Conservation (phyloP, 1,140 invertebrate species). For the Drosophila nigrodunni region DNA sequence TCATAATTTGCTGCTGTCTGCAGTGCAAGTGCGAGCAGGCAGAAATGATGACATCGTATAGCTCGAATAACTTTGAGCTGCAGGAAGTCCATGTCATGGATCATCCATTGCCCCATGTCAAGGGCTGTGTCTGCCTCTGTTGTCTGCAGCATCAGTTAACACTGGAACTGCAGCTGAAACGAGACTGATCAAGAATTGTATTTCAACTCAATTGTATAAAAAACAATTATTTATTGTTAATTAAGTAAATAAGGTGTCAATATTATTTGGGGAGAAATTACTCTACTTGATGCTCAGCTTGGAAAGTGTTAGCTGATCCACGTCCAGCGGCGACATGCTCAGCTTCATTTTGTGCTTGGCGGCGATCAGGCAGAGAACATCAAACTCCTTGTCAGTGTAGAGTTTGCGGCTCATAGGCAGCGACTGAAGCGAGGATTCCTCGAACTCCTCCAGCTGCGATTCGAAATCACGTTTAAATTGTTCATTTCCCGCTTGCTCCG, state of each 20-base stretch:
- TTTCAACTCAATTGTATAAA: constrained; percentile 20
- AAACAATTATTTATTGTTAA: neutral
- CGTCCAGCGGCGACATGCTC: constrained; percentile 44
- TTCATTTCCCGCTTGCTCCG: neutral
- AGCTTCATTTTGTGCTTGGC: constrained; percentile 45
- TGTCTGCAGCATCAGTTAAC: constrained; percentile 58
- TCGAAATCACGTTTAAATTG: constrained; percentile 35
- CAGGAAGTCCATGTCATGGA: constrained; percentile 54
- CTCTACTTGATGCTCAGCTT: constrained; percentile 43
- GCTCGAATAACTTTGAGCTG: constrained; percentile 45
- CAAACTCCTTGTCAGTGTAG: constrained; percentile 40
- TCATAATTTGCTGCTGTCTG: constrained; percentile 46
- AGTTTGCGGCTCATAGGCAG: constrained; percentile 38
- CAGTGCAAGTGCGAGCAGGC: constrained; percentile 57
- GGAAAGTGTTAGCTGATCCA: constrained; percentile 45
- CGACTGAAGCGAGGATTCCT: neutral
- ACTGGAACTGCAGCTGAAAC: constrained; percentile 45
- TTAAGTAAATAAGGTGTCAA: neutral
- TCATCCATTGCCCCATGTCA: constrained; percentile 42
- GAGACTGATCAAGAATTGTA: constrained; percentile 9
- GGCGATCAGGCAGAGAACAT: constrained; percentile 32
- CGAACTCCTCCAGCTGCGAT: constrained; percentile 37
- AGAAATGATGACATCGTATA: constrained; percentile 46
- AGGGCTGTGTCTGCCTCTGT: constrained; percentile 50
- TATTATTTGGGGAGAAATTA: no score